These are phyloP conservation scores for Latrodectus elegans DNA, from an alignment of 2,888 invertebrate genomes.

Conservation along the genomic window DNA sequence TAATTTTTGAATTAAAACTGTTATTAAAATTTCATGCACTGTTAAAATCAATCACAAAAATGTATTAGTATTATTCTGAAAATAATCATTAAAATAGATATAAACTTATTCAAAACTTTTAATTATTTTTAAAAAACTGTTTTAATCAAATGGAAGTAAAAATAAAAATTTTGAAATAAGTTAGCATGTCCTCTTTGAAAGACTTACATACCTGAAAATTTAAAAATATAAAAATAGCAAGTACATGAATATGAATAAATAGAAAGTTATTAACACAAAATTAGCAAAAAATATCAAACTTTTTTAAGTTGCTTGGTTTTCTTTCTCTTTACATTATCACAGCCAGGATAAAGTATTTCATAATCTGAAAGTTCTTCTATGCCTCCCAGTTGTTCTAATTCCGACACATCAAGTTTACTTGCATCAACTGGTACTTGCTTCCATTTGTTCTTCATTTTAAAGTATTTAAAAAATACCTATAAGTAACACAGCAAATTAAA, in stretches of 20 bases:
- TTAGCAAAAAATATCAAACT: not conserved
- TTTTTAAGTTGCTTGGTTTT: not conserved
- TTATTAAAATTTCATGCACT: too few species aligned
- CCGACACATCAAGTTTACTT: conserved; percentile 67
- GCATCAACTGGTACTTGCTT: conserved; percentile 43
- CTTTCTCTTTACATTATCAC: not conserved
- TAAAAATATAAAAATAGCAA: not conserved
- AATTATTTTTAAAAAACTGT: too few species aligned
- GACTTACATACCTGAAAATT: not conserved
- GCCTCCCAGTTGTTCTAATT: conserved; percentile 83
- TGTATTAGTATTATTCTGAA: too few species aligned
- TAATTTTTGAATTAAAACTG: too few species aligned
- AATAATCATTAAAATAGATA: too few species aligned
- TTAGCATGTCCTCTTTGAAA: not conserved
- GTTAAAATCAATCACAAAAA: too few species aligned
- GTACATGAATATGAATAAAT: not conserved
- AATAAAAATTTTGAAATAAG: not conserved
- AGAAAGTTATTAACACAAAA: not conserved
- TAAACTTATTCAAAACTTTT: too few species aligned
- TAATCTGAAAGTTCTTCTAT: conserved; percentile 81
- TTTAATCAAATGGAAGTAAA: not conserved
- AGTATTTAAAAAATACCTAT: too few species aligned
- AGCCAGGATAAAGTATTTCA: conserved; percentile 24
- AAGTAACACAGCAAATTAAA: too few species aligned
- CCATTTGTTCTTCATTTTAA: conserved; percentile 23